Evolutionary conservation across 2,888 invertebrate genomes (phyloP).

Genomic region (Antitype chi): DNA sequence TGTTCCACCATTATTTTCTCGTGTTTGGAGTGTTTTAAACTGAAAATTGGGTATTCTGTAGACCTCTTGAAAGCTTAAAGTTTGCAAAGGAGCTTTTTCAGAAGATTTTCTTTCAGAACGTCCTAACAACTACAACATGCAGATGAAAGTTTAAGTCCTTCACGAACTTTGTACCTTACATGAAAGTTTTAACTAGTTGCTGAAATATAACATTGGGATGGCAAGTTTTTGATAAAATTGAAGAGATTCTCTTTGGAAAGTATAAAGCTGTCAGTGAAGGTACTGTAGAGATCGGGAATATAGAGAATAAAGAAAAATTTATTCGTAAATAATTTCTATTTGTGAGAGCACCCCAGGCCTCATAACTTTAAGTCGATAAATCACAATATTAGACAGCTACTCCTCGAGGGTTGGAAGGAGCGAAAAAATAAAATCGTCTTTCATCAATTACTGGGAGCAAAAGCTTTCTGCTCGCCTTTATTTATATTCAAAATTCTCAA

Average conservation of each 20-base stretch:
- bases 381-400: constrained; percentile 83
- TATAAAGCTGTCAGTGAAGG: constrained; percentile 24
- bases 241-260: constrained; percentile 50
- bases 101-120: constrained; percentile 54
- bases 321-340: constrained; percentile 74
- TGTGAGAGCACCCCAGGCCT: constrained; percentile 73
- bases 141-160: constrained; percentile 57
- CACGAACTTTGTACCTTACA: constrained; percentile 55
- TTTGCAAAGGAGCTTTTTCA: constrained; percentile 44
- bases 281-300: constrained; percentile 19
- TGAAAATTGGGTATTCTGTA: constrained; percentile 48
- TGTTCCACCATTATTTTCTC: constrained; percentile 43
- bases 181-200: constrained; percentile 62
- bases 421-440: constrained; percentile 78
- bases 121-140: constrained; percentile 57
- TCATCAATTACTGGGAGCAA: constrained; percentile 79
- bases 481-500: constrained; percentile 73
- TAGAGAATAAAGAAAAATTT: constrained; percentile 64
- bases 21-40: constrained; percentile 46
- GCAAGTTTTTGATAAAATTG: constrained; percentile 51
- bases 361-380: constrained; percentile 83
- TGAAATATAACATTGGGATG: constrained; percentile 43
- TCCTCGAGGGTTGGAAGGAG: constrained; percentile 74
- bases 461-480: constrained; percentile 69
- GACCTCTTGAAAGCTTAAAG: constrained; percentile 36